phyloP scores from a whole-genome alignment of 2,888 invertebrate genomes.

The Coenonympha glycerion region DNA sequence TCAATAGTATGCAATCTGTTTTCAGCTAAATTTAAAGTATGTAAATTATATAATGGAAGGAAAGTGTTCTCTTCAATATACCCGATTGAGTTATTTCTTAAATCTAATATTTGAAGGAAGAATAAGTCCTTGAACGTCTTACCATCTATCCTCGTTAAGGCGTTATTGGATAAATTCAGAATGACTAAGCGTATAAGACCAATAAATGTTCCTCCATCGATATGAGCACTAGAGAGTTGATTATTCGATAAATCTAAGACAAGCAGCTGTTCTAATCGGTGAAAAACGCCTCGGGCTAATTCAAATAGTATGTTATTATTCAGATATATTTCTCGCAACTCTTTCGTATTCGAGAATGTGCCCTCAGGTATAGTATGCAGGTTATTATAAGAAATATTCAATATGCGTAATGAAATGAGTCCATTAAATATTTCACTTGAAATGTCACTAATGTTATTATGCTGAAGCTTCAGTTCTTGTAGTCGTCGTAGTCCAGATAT shows the following conservation, averaged over 20 bases:
- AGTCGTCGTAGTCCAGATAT: slow-evolving; percentile 84
- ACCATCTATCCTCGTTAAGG: slow-evolving; percentile 87
- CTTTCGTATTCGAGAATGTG: slow-evolving; percentile 87
- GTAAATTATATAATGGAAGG: slow-evolving; percentile 89
- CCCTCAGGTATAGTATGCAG: slow-evolving; percentile 87
- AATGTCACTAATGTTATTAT: slow-evolving; percentile 87
- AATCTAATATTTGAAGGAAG: slow-evolving; percentile 89
- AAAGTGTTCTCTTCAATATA: slow-evolving; percentile 92
- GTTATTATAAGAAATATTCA: slow-evolving; percentile 91
- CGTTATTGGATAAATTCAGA: slow-evolving; percentile 90
- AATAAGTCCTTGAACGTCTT: slow-evolving; percentile 91
- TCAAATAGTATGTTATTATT: slow-evolving; percentile 91
- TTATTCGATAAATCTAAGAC: slow-evolving; percentile 91
- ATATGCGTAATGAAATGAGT: slow-evolving; percentile 83
- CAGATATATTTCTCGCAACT: slow-evolving; percentile 88
- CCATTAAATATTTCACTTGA: slow-evolving; percentile 87
- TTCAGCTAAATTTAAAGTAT: slow-evolving; percentile 91
- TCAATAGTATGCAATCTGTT: slow-evolving; percentile 89
- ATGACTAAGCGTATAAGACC: slow-evolving; percentile 90
- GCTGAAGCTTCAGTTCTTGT: slow-evolving; percentile 85
- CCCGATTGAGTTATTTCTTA: slow-evolving; percentile 90
- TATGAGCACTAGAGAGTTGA: slow-evolving; percentile 88
- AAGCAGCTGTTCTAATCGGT: slow-evolving; percentile 88
- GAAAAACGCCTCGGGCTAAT: slow-evolving; percentile 88
- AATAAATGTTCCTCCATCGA: slow-evolving; percentile 89